Evolutionary conservation across 2,797 vertebrate species (phyloP).

Genomic region (Thalassophryne amazonica): DNA sequence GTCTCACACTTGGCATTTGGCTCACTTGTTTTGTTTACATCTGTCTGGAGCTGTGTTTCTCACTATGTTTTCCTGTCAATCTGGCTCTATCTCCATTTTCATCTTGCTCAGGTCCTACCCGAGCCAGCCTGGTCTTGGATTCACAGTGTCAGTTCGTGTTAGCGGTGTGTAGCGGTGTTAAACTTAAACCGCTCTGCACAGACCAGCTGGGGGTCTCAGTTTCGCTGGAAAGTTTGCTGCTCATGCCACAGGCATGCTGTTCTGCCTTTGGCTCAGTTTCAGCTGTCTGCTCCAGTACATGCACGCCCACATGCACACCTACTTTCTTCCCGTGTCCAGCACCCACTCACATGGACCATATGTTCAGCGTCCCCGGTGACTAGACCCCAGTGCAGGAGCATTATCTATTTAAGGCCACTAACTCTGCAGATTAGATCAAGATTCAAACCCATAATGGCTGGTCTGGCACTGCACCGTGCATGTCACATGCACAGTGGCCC

Average conservation of each 20-base stretch:
- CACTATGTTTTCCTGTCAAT: conserved; percentile 40
- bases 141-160: conserved; percentile 26
- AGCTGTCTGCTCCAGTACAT: conserved; percentile 57
- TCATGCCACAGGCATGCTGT: conserved; percentile 58
- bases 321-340: not conserved
- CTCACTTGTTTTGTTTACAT: conserved; percentile 44
- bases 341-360: conserved; percentile 30
- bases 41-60: conserved; percentile 11
- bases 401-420: conserved; percentile 70
- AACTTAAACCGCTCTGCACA: conserved; percentile 23
- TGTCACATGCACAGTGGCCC: not conserved
- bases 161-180: conserved; percentile 16
- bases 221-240: conserved; percentile 64
- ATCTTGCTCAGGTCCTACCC: conserved; percentile 27
- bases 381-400: conserved; percentile 43
- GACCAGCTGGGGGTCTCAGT: conserved; percentile 57
- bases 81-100: conserved; percentile 33
- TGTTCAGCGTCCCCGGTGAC: conserved; percentile 40
- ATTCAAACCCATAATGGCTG: conserved; percentile 61
- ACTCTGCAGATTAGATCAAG: conserved; percentile 62
- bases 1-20: conserved; percentile 26
- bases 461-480: conserved; percentile 59
- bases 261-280: conserved; percentile 55
- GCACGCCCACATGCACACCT: conserved; percentile 22
- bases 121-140: conserved; percentile 6